phyloP scores from a whole-genome alignment of 2,113 vertebrate genomes.

The Oceanodroma tethys region DNA sequence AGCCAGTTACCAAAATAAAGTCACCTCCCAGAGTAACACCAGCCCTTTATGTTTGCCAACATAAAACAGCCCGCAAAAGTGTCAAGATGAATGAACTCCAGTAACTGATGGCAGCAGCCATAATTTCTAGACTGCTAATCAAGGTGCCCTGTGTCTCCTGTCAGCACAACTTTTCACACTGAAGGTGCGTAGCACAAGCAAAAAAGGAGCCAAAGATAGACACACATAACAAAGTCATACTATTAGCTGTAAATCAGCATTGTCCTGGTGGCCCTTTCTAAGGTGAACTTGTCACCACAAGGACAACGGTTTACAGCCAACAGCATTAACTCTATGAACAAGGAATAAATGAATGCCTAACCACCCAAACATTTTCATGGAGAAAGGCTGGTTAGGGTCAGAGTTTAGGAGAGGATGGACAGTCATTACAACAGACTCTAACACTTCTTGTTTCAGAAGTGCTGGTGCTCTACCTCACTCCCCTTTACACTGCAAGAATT shows the following conservation, averaged over 20 bases:
- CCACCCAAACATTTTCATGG: background rate
- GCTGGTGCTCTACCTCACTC: background rate
- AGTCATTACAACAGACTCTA: background rate
- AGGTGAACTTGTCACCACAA: background rate
- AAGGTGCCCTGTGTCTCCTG: background rate
- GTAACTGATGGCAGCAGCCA: background rate
- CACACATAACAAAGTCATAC: background rate
- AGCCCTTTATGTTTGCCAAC: background rate
- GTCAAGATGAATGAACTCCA: background rate
- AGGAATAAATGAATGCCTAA: background rate
- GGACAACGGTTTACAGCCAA: background rate
- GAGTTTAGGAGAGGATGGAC: background rate
- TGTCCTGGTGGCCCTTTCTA: background rate
- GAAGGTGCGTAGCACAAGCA: background rate
- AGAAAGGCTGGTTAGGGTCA: background rate
- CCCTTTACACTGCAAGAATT: background rate
- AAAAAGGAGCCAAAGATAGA: background rate
- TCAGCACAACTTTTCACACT: background rate
- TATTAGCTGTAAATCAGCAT: background rate
- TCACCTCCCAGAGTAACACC: background rate
- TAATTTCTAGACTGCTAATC: background rate
- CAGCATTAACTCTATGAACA: background rate
- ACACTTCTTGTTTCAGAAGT: background rate
- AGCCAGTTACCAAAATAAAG: background rate
- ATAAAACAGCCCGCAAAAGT: background rate